phyloP scores from a whole-genome alignment of 2,113 vertebrate species.

The Sterna hirundo region DNA sequence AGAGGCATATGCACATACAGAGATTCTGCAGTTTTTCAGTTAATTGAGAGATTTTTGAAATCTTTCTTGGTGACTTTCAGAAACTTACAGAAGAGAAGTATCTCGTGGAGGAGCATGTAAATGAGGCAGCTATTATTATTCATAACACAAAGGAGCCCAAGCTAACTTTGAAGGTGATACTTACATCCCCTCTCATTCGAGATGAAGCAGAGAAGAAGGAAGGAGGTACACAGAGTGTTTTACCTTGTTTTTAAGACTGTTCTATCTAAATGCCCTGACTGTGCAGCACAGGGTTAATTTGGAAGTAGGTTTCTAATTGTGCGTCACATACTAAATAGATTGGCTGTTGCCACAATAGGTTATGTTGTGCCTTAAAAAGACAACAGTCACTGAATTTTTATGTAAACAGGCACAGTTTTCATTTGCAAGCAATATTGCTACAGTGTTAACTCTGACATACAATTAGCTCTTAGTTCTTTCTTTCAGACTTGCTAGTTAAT shows the following conservation, averaged over 20 bases:
- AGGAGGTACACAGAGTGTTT: constrained; percentile 81
- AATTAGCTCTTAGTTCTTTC: background rate
- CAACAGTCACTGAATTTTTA: background rate
- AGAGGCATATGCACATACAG: background rate
- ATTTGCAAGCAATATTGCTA: background rate
- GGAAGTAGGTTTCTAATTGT: constrained; percentile 25
- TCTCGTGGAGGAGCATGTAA: constrained; percentile 85
- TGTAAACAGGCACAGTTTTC: background rate
- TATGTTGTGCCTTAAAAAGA: background rate
- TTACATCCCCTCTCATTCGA: constrained; percentile 93
- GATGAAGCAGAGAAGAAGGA: constrained; percentile 82
- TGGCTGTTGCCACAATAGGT: background rate
- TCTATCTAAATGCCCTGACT: constrained; percentile 40
- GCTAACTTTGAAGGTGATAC: constrained; percentile 92
- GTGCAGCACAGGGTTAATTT: constrained; percentile 54
- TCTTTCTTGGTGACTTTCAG: constrained; percentile 81
- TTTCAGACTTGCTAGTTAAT: constrained; percentile 14
- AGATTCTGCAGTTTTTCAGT: constrained; percentile 8
- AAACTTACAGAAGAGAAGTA: constrained; percentile 97
- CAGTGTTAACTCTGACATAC: background rate
- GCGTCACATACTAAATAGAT: background rate
- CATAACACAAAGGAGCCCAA: constrained; percentile 88
- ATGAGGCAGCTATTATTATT: constrained; percentile 93
- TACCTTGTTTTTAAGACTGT: constrained; percentile 36
- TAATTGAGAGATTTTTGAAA: constrained; percentile 55